Conservation (phyloP, 2,113 vertebrate species). For the Pygoscelis antarcticus region DNA sequence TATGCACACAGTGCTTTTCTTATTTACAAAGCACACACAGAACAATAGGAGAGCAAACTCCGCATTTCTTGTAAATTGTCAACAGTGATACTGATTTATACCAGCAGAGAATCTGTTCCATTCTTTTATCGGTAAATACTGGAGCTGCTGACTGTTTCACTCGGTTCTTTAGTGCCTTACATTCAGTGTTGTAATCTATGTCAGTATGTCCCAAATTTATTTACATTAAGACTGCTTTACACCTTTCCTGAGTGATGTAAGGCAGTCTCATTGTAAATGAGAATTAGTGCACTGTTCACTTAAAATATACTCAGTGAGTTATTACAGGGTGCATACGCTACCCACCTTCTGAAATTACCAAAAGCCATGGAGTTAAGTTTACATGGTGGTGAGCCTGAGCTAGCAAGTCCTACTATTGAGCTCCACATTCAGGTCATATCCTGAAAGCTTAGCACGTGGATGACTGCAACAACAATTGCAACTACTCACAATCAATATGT, state of each 20-base stretch:
- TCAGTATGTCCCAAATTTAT: neutral
- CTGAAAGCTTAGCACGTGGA: neutral
- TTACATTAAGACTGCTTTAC: neutral
- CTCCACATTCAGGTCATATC: neutral
- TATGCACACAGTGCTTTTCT: neutral
- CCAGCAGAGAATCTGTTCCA: neutral
- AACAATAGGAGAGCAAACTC: neutral
- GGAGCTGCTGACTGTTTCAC: neutral
- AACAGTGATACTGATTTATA: neutral
- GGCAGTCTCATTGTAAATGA: neutral
- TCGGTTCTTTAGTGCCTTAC: neutral
- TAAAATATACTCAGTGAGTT: neutral
- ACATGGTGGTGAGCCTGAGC: neutral
- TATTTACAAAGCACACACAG: neutral
- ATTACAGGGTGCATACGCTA: neutral
- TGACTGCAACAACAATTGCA: neutral
- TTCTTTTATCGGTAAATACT: neutral
- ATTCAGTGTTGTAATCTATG: neutral
- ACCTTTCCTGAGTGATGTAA: neutral
- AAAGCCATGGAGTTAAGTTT: neutral
- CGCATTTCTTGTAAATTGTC: neutral
- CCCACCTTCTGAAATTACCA: neutral
- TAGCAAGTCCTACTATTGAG: neutral
- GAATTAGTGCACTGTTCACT: neutral
- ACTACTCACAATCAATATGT: neutral